Percentiles rank a stretch among this genome's conserved stretches.
phyloP scores from a whole-genome alignment of 2,888 invertebrate genomes.

The Harpalus rubripes region DNA sequence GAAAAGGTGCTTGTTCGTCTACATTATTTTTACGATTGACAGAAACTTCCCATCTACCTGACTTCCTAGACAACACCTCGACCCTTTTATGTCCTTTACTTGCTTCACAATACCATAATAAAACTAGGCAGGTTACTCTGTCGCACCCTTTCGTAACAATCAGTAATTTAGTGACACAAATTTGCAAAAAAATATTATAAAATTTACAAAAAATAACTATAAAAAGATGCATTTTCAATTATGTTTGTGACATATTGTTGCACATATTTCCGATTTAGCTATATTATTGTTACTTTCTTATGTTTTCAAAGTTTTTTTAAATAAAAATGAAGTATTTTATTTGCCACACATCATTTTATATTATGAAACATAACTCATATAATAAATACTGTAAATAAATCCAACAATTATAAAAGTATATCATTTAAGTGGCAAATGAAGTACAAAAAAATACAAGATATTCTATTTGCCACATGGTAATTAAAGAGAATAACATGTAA shows the following conservation, averaged over 20 bases:
- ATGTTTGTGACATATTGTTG: neutral
- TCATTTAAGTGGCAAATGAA: neutral
- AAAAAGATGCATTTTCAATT: neutral
- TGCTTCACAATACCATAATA: too few relatives aligned
- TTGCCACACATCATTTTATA: neutral
- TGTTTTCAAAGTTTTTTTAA: neutral
- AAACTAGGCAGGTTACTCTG: too few relatives aligned
- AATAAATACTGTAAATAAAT: neutral
- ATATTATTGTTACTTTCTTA: neutral
- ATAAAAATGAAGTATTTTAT: neutral
- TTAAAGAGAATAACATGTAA: neutral
- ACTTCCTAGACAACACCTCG: too few relatives aligned
- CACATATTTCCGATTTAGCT: conserved; percentile 5
- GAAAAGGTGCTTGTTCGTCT: too few relatives aligned
- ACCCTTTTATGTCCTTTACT: too few relatives aligned
- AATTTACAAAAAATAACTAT: too few relatives aligned
- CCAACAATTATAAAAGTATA: neutral
- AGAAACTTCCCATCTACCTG: too few relatives aligned
- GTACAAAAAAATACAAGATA: neutral
- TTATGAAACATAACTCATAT: neutral
- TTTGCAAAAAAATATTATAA: too few relatives aligned
- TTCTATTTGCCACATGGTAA: neutral
- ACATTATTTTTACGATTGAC: too few relatives aligned
- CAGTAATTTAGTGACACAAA: too few relatives aligned
- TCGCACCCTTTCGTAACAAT: too few relatives aligned